Percentiles rank a stretch among this genome's conserved stretches.
Conservation (phyloP, 2,888 invertebrate genomes). For the Cheilosia urbana region DNA sequence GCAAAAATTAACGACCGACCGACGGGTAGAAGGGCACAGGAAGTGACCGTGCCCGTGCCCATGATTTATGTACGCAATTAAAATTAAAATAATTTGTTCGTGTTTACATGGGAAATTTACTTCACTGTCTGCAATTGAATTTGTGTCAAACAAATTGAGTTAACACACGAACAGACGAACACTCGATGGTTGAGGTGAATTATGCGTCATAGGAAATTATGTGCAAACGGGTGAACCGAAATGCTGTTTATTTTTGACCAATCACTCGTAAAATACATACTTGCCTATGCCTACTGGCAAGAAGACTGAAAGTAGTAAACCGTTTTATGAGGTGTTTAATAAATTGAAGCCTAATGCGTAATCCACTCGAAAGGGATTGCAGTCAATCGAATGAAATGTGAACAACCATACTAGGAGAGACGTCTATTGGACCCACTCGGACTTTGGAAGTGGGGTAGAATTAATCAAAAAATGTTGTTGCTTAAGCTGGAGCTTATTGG, state of each 20-base stretch:
- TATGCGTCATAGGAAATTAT: slow-evolving; percentile 2
- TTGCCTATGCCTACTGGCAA: not conserved
- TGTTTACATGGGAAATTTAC: slow-evolving; percentile 65
- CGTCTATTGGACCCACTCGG: not conserved
- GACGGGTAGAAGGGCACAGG: not conserved
- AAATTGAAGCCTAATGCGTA: slow-evolving; percentile 34
- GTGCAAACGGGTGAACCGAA: slow-evolving; percentile 18
- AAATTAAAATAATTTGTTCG: slow-evolving; percentile 48
- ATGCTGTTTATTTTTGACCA: slow-evolving; percentile 31
- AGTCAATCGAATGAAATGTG: slow-evolving; percentile 34
- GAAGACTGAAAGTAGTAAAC: slow-evolving; percentile 13
- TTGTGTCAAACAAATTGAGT: slow-evolving; percentile 54
- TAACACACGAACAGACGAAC: slow-evolving; percentile 37
- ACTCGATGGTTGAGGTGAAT: slow-evolving; percentile 4
- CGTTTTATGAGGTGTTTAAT: slow-evolving; percentile 62
- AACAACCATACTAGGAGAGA: not conserved
- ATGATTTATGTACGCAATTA: slow-evolving; percentile 67
- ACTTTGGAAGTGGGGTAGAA: slow-evolving; percentile 29
- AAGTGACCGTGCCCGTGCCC: not conserved
- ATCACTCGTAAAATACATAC: slow-evolving; percentile 40
- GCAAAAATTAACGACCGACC: slow-evolving; percentile 50
- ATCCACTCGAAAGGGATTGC: slow-evolving; percentile 17
- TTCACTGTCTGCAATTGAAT: slow-evolving; percentile 54
- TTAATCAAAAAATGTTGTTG: slow-evolving; percentile 70
- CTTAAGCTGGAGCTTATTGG: slow-evolving; percentile 59